Evolutionary conservation across 2,797 vertebrate species (phyloP).

Genomic region (Hybognathus amarus): DNA sequence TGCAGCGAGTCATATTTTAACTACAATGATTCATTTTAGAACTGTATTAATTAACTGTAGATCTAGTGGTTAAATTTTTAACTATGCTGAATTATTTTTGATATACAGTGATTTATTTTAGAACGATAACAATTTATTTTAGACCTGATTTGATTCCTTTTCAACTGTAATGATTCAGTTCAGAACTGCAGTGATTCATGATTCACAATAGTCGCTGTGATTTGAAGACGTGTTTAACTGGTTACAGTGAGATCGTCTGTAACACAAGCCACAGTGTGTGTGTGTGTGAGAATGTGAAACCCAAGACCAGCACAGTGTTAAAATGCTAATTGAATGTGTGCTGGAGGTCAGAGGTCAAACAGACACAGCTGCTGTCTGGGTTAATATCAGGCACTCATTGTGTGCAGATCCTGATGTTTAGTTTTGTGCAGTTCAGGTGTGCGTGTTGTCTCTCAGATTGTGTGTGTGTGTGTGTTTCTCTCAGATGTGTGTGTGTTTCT

Average conservation of each 20-base stretch:
- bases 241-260: slow-evolving; percentile 49
- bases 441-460: no score
- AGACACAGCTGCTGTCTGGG: slow-evolving; percentile 64
- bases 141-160: neutral
- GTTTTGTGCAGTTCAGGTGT: no score
- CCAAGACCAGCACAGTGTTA: slow-evolving; percentile 58
- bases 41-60: no score
- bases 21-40: no score
- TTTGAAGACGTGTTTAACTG: neutral
- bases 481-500: neutral
- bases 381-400: neutral
- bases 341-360: slow-evolving; percentile 70
- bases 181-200: neutral
- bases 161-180: neutral
- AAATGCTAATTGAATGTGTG: slow-evolving; percentile 70
- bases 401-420: no score
- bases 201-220: neutral
- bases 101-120: neutral
- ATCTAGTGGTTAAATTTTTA: neutral
- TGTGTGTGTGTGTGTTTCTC: no score
- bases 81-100: neutral
- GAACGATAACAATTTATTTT: neutral
- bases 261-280: slow-evolving; percentile 65
- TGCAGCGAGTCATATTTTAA: neutral
- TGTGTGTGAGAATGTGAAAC: slow-evolving; percentile 58